Base-by-base conservation (phyloP, 53 echinoderm and acorn worm species). In the Stichopus horrens region DNA sequence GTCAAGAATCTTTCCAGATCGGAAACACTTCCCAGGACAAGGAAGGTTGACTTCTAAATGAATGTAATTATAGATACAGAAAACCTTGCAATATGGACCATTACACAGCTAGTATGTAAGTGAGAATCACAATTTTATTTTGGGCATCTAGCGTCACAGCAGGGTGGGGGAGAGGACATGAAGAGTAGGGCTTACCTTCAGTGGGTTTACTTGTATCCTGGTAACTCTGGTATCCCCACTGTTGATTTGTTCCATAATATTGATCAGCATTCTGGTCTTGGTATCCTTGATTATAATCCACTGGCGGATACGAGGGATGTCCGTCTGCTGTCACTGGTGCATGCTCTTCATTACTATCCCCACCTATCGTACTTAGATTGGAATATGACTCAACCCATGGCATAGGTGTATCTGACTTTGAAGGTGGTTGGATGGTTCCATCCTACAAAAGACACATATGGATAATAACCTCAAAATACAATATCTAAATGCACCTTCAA, bases 301-400 rank as follows among this genome's bases (percentile, higher is more conserved):
- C 65, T 7, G 85, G 63, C 7, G 85, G 85, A 59, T 85, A 85
- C 21, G 57, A 59, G 14, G 85, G 71, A 22, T 85, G 85, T 63
- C 85, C 85, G 20, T 85, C 85, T 16, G 37, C 37, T 4, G 85
- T 65, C 4, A 67, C 52, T 22, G 85, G 85, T 6, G 85, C 66
- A 52, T 67, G 85, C 9, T 67, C 85, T 52, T 85, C 85, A 52
- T 59, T 85, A 76, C 91, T 91, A 58, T 89, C 92, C 21, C 73
- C 92, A 9, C 86, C 98, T 75, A 96, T 89, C 18, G 92, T 93
- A 79, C 99, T 99, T 21, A 99, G 90, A 83, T 99, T 99, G 79
- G 94, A 92, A 86, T 87, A 96, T 52, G 99, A 99, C 79, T 99
- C 94, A 74, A 94, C 93, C 99, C 99, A 99, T n/a, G 99, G 99